Evolutionary conservation across 2,888 invertebrate genomes (phyloP), one percentile per base, ranked within the genome.

Genomic region (Patella depressa): DNA sequence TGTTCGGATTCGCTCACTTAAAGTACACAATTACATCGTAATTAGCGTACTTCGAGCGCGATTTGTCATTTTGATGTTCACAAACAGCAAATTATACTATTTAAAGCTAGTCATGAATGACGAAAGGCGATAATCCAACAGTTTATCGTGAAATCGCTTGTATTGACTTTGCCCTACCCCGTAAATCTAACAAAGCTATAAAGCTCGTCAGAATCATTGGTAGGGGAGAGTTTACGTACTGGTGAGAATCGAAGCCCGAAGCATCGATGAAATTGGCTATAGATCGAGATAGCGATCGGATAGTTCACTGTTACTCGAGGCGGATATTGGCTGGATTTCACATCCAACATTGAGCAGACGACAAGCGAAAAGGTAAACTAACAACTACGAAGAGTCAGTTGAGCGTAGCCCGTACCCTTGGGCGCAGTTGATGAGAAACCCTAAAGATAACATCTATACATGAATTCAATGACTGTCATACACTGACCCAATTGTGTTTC

Each of bases 311-410:
- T 65, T 24, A 65, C 65, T 65, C 19, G 65, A 65, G 65, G 65
- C 65, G 65, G 65, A 65, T 65, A 65, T 65, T 65, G 65, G 19
- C 65, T 65, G 45, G 45, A 65, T 65, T 65, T 65, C 65, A 65
- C 65, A 65, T 65, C 24, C 24, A 65, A 65, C 65, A 65, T 65
- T 24, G 19, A 65, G 65, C 19, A 24, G 24, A 24, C 19, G 65
- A 24, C 24, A 24, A 65, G 65, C 65, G 45, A 45, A 24, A 65
- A 24, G 65, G 65, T 24, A 65, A 19, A 65, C 24, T 24, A 65
- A 65, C 65, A n/a, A 65, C 19, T 24, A 65, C 11, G 65, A 65
- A 65, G 24, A 65, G 11, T 65, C 65, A 65, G 65, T 65, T 24
- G 24, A 65, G 65, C 65, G 65, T 65, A 65, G 65, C 65, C 24